Percentiles rank a stretch among this genome's conserved stretches.
Conservation (phyloP, 2,797 vertebrate genomes). For the Scleropages formosus region DNA sequence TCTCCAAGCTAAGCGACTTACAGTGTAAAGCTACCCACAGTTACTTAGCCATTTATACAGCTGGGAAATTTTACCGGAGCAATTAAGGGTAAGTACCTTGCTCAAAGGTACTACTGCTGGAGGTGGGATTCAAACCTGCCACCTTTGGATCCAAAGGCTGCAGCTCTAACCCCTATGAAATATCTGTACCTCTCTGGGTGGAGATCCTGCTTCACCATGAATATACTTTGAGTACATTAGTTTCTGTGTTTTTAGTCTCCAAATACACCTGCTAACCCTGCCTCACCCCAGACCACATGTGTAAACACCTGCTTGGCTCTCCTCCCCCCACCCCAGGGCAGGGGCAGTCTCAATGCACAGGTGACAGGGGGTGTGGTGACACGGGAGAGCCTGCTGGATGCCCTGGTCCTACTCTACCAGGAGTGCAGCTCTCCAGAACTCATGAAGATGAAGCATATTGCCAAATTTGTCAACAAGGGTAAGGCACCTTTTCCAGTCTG, state of each 20-base stretch:
- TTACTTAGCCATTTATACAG: too few relatives aligned
- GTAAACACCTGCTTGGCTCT: not conserved
- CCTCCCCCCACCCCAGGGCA: conserved; percentile 62
- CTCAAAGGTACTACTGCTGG: too few relatives aligned
- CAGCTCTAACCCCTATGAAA: too few relatives aligned
- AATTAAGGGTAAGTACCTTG: too few relatives aligned
- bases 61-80: too few relatives aligned
- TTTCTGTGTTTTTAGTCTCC: not conserved
- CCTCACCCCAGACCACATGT: not conserved
- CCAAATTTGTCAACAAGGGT: conserved; percentile 91
- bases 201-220: not conserved
- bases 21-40: too few relatives aligned
- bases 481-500: conserved; percentile 50
- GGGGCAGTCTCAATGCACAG: conserved; percentile 62
- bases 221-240: not conserved
- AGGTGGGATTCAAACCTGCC: too few relatives aligned
- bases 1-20: too few relatives aligned
- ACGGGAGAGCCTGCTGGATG: conserved; percentile 88
- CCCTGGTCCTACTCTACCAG: conserved; percentile 84
- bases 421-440: conserved; percentile 85
- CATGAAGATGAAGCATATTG: conserved; percentile 86
- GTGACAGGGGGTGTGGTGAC: conserved; percentile 78
- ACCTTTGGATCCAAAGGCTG: too few relatives aligned
- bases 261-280: not conserved
- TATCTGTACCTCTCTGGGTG: too few relatives aligned